Evolutionary conservation across 2,797 vertebrate species (phyloP).

Genomic region (Betta splendens): DNA sequence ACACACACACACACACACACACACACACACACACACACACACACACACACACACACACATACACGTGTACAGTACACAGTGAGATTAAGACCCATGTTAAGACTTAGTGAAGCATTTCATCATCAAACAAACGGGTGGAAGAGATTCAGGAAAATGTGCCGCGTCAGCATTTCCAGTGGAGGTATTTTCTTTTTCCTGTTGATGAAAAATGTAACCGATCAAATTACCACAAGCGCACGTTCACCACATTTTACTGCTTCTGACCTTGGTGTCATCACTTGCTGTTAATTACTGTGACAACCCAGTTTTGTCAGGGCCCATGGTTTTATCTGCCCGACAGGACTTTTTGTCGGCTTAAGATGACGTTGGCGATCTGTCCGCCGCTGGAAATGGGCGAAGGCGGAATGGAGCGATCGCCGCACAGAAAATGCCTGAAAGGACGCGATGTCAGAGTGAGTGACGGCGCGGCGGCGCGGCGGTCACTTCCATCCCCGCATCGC

Average conservation of each 20-base stretch:
- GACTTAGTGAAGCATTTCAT: slow-evolving; percentile 37
- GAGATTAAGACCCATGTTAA: slow-evolving; percentile 37
- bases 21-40: slow-evolving; percentile 26
- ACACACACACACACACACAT: slow-evolving; percentile 28
- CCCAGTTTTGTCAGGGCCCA: no score
- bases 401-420: slow-evolving; percentile 14
- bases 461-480: slow-evolving; percentile 26
- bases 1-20: slow-evolving; percentile 38
- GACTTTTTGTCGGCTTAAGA: slow-evolving; percentile 8
- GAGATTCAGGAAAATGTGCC: slow-evolving; percentile 9
- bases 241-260: slow-evolving; percentile 58
- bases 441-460: slow-evolving; percentile 31
- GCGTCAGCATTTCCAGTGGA: slow-evolving; percentile 15
- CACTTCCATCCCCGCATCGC: slow-evolving; percentile 15
- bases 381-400: slow-evolving; percentile 3
- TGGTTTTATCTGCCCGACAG: not conserved
- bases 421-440: slow-evolving; percentile 22
- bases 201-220: slow-evolving; percentile 6
- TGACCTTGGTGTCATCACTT: slow-evolving; percentile 47
- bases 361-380: not conserved
- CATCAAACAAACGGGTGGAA: slow-evolving; percentile 19
- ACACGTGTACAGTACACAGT: not conserved
- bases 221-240: no score
- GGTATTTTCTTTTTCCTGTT: not conserved
- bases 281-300: slow-evolving; percentile 46